phyloP scores from a whole-genome alignment of 2,888 invertebrate genomes.

The Koerneria pararmatus region DNA sequence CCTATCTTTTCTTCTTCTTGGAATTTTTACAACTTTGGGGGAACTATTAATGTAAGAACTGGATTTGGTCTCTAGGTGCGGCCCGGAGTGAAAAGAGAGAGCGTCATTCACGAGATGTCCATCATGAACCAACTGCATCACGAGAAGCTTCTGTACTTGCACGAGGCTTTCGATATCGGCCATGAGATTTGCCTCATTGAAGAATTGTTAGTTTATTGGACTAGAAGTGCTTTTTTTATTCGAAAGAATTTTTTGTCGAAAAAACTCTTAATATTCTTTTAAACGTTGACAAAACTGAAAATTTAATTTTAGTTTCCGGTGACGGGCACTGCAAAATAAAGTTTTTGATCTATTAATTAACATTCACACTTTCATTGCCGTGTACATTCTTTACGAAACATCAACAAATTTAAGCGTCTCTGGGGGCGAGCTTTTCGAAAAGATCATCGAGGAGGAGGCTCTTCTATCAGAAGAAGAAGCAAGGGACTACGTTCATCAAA shows the following conservation, averaged over 20 bases:
- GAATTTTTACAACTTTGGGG: too few relatives aligned
- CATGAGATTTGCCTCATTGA: constrained; percentile 63
- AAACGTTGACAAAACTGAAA: neutral
- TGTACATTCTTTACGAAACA: neutral
- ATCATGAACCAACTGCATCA: constrained; percentile 63
- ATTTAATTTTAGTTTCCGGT: constrained; percentile 5
- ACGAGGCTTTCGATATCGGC: constrained; percentile 62
- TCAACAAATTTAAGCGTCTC: constrained; percentile 57
- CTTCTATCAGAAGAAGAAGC: constrained; percentile 60
- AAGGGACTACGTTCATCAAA: constrained; percentile 62
- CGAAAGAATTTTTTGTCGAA: too few relatives aligned
- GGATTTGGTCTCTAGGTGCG: constrained; percentile 47
- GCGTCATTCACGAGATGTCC: constrained; percentile 62
- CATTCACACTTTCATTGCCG: neutral
- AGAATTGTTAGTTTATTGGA: constrained; percentile 62
- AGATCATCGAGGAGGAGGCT: constrained; percentile 61
- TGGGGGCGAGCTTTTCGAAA: constrained; percentile 63
- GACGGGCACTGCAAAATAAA: neutral
- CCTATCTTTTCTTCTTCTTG: too few relatives aligned
- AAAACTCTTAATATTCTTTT: neutral
- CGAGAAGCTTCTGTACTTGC: constrained; percentile 61
- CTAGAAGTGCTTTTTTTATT: too few relatives aligned
- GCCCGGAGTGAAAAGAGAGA: constrained; percentile 61
- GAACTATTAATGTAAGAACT: too few relatives aligned
- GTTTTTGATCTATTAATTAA: neutral